These are phyloP conservation scores for Bombus consobrinus DNA, from an alignment of 1,140 invertebrate genomes.

Conservation along the genomic window DNA sequence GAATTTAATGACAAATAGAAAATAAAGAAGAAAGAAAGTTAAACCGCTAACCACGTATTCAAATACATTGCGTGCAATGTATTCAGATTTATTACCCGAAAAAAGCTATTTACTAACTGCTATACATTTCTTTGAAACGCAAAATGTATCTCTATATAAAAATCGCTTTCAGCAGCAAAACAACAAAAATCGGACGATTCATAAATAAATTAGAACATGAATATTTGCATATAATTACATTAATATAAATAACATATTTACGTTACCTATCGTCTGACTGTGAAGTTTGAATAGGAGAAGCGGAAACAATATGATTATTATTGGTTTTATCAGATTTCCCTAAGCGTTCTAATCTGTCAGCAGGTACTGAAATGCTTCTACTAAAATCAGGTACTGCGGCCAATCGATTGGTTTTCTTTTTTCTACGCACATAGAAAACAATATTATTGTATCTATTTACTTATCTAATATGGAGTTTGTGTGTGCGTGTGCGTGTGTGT, in stretches of 20 bases:
- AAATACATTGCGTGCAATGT: constrained; percentile 43
- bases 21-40: not conserved
- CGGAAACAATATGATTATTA: constrained; percentile 69
- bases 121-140: not conserved
- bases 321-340: constrained; percentile 76
- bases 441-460: constrained; percentile 3
- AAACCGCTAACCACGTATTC: not conserved
- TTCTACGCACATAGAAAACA: constrained; percentile 78
- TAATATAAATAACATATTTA: constrained; percentile 26
- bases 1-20: not conserved
- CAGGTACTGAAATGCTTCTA: constrained; percentile 93
- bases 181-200: constrained; percentile 15
- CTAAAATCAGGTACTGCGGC: constrained; percentile 88
- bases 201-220: not conserved
- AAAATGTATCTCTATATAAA: not conserved
- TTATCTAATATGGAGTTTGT: constrained; percentile 3
- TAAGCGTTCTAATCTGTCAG: constrained; percentile 85
- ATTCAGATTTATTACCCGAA: constrained; percentile 48
- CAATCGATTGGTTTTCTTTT: constrained; percentile 86
- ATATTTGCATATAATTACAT: constrained; percentile 8
- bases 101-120: not conserved
- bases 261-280: constrained; percentile 79
- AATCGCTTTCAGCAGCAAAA: not conserved
- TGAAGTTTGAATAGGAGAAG: constrained; percentile 67
- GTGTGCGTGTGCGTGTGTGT: not conserved